These are phyloP conservation scores for Scaptodrosophila lebanonensis DNA, from an alignment of 1,140 invertebrate genomes.

Conservation along the genomic window DNA sequence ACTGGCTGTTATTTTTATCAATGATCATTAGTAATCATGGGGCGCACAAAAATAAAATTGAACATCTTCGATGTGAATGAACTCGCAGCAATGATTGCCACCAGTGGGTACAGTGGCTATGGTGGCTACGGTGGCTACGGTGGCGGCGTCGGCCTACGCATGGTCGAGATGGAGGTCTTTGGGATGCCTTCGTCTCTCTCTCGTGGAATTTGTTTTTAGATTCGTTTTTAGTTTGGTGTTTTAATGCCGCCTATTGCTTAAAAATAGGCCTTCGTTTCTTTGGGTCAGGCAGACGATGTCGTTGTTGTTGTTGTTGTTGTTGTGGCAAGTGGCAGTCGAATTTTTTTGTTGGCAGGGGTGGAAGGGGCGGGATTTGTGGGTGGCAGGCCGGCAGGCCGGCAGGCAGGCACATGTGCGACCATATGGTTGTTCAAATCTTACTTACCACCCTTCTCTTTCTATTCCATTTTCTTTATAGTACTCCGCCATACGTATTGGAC, in stretches of 20 bases:
- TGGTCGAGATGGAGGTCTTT: constrained; percentile 8
- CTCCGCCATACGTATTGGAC: constrained; percentile 98
- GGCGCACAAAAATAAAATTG: constrained; percentile 42
- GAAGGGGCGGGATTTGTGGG: too few species aligned
- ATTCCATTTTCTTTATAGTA: constrained; percentile 84
- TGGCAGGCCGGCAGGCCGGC: too few species aligned
- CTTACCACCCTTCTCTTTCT: background rate
- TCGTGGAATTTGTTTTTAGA: constrained; percentile 8
- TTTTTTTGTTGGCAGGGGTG: too few species aligned
- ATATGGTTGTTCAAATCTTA: constrained; percentile 22
- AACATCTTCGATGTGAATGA: constrained; percentile 55
- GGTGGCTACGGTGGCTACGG: too few species aligned
- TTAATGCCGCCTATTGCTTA: constrained; percentile 30
- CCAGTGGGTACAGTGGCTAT: too few species aligned
- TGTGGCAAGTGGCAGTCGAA: too few species aligned
- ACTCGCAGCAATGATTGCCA: constrained; percentile 19
- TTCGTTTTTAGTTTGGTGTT: constrained; percentile 18
- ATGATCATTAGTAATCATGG: constrained; percentile 56
- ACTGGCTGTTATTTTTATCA: constrained; percentile 51
- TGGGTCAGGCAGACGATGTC: constrained; percentile 49
- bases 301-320: too few species aligned
- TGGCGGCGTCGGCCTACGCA: background rate
- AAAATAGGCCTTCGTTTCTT: constrained; percentile 42
- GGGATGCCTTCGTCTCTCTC: constrained; percentile 30
- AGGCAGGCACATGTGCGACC: constrained; percentile 10